phyloP scores from a whole-genome alignment of 2,888 invertebrate species.

The Dioctria linearis region DNA sequence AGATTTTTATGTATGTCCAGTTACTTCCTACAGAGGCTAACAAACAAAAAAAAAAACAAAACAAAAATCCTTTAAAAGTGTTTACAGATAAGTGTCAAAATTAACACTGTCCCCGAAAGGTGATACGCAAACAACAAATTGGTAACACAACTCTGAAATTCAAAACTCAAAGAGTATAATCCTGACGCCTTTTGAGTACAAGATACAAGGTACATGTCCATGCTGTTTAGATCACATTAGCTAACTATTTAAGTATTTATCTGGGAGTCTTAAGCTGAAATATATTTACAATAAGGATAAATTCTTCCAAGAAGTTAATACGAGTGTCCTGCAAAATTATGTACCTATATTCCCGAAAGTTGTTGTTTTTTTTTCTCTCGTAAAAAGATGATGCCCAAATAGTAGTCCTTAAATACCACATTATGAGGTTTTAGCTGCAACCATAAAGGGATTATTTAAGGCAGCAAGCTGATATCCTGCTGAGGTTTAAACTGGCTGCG shows the following conservation, averaged over 20 bases:
- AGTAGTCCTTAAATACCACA: slow-evolving; percentile 57
- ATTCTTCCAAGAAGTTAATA: slow-evolving; percentile 39
- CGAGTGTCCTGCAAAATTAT: neutral
- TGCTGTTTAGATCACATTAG: neutral
- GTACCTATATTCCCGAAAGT: neutral
- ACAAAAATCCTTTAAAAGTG: slow-evolving; percentile 45
- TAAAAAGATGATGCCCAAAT: slow-evolving; percentile 13
- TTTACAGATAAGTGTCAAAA: slow-evolving; percentile 58
- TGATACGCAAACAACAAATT: slow-evolving; percentile 57
- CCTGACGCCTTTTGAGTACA: slow-evolving; percentile 29
- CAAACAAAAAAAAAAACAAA: no score
- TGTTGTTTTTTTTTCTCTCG: neutral
- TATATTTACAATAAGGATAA: slow-evolving; percentile 11
- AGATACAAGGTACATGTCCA: no score
- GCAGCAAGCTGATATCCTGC: slow-evolving; percentile 56
- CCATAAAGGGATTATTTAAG: slow-evolving; percentile 58
- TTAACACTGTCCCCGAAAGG: slow-evolving; percentile 55
- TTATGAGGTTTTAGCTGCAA: slow-evolving; percentile 58
- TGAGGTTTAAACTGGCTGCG: slow-evolving; percentile 51
- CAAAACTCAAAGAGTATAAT: slow-evolving; percentile 1
- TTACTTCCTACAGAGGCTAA: no score
- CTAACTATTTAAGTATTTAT: neutral
- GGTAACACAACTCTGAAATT: slow-evolving; percentile 13
- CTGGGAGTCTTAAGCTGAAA: neutral
- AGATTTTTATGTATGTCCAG: no score